phyloP scores from a whole-genome alignment of 2,888 invertebrate species.

The Siphlonurus alternatus region DNA sequence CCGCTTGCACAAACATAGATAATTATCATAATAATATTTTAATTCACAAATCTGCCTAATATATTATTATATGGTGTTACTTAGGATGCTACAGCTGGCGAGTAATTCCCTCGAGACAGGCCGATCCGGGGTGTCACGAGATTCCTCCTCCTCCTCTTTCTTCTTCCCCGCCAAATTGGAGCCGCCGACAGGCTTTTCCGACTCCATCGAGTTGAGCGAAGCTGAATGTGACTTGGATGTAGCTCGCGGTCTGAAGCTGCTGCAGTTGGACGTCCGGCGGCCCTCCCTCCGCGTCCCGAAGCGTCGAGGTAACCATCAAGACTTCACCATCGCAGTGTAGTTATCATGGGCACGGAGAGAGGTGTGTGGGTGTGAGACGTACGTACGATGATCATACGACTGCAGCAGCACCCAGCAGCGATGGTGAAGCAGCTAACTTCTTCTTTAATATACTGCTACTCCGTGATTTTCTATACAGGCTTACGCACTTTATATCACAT shows the following conservation, averaged over 20 bases:
- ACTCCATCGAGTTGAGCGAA: constrained; percentile 30
- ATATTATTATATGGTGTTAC: not conserved
- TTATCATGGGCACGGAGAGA: constrained; percentile 15
- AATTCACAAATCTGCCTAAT: not conserved
- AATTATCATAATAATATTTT: not conserved
- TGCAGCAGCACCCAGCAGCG: not conserved
- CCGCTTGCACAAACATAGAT: no score
- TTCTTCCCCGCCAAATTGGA: constrained; percentile 12
- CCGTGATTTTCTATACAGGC: no score
- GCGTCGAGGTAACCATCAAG: constrained; percentile 16
- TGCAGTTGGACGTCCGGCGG: not conserved
- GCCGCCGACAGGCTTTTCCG: constrained; percentile 10
- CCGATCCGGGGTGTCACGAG: constrained; percentile 8
- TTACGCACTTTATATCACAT: no score
- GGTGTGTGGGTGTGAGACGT: not conserved
- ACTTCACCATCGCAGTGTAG: constrained; percentile 30
- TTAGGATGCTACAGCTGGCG: constrained; percentile 14
- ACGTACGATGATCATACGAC: not conserved
- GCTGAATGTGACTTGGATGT: constrained; percentile 35
- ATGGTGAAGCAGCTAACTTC: no score
- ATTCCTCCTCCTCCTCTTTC: constrained; percentile 13
- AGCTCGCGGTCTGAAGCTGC: constrained; percentile 2
- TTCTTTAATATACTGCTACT: no score
- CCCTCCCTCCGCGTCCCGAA: constrained; percentile 3
- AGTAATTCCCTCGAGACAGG: constrained; percentile 12